Evolutionary conservation across 2,797 vertebrate species (phyloP).

Genomic region (Liasis olivaceus): DNA sequence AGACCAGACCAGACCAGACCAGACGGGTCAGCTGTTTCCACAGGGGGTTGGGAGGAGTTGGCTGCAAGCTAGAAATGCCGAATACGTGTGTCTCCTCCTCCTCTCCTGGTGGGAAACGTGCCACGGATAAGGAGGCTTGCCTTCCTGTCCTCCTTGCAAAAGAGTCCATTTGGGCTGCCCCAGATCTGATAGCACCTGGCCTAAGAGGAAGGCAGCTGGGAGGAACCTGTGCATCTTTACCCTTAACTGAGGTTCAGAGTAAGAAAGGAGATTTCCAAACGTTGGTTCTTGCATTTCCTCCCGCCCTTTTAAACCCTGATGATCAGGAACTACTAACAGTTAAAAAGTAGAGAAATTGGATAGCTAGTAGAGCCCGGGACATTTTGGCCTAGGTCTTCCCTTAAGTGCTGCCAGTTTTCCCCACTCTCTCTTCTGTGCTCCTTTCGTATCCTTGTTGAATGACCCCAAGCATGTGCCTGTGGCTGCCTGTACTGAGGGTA

Average conservation of each 20-base stretch:
- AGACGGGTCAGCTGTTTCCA: background rate
- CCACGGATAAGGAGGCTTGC: background rate
- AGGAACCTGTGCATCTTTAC: background rate
- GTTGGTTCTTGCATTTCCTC: background rate
- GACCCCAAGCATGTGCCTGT: too few relatives aligned
- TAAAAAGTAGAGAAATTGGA: background rate
- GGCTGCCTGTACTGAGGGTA: rapidly evolving
- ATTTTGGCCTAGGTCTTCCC: too few relatives aligned
- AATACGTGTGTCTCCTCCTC: background rate
- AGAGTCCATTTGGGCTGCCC: background rate
- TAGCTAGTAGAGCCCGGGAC: background rate
- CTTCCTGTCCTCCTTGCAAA: background rate
- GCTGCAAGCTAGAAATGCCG: background rate
- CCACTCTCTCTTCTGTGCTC: background rate
- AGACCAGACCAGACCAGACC: too few relatives aligned
- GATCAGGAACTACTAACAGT: background rate
- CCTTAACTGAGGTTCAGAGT: background rate
- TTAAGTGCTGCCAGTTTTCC: too few relatives aligned
- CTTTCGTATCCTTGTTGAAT: rapidly evolving
- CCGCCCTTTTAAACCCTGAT: too few relatives aligned
- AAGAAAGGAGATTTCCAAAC: background rate
- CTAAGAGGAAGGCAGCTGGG: background rate
- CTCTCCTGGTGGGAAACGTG: background rate
- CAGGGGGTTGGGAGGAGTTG: background rate
- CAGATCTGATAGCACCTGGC: background rate